phyloP scores from a whole-genome alignment of 2,113 vertebrate species.

The Eubucco bourcierii region DNA sequence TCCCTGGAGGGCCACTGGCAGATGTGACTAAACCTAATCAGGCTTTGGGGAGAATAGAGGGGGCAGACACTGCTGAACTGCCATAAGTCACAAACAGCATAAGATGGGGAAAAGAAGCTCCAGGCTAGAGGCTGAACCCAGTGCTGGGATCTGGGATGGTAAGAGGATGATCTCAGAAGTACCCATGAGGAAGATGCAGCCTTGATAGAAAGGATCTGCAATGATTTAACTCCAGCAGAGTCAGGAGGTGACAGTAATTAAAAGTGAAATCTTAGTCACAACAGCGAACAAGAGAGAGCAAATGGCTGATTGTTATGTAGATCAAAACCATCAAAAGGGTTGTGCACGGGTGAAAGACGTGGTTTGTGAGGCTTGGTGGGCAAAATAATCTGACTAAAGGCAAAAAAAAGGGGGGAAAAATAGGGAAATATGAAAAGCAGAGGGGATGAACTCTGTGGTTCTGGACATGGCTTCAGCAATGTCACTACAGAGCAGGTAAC shows the following conservation, averaged over 20 bases:
- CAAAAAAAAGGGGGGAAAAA: neutral
- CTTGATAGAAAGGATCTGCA: slow-evolving; percentile 27
- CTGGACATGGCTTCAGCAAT: neutral
- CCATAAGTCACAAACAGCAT: neutral
- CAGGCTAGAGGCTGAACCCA: neutral
- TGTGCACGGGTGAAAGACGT: neutral
- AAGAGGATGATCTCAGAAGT: neutral
- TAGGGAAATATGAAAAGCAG: neutral
- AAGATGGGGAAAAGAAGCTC: neutral
- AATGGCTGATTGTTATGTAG: slow-evolving; percentile 10
- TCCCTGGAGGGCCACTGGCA: neutral
- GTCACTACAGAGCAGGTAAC: neutral
- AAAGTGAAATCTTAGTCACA: slow-evolving; percentile 52
- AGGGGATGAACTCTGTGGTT: neutral
- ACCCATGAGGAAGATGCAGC: slow-evolving; percentile 12
- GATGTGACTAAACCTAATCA: neutral
- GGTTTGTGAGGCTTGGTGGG: neutral
- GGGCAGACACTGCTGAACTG: neutral
- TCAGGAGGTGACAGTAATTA: slow-evolving; percentile 60
- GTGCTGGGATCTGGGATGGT: neutral
- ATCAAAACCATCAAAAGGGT: neutral
- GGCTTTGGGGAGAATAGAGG: neutral
- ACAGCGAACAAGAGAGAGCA: neutral
- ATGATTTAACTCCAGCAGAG: neutral
- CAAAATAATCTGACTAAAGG: neutral